phyloP scores from a whole-genome alignment of 2,797 vertebrate species.

The Bradypodion ventrale region DNA sequence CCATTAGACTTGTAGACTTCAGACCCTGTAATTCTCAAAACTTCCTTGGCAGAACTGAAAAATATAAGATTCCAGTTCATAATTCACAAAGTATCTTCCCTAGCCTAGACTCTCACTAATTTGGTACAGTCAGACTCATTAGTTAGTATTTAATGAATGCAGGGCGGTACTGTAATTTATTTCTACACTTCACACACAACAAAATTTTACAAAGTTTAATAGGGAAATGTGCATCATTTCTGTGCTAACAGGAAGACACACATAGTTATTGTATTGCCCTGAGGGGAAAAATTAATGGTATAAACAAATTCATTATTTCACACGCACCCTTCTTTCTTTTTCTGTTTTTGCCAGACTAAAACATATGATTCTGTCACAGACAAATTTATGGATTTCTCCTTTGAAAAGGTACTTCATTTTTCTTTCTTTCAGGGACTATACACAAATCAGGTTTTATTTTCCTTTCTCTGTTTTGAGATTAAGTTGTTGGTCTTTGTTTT shows the following conservation, averaged over 20 bases:
- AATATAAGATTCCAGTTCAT: not conserved
- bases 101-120: not conserved
- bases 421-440: constrained; percentile 23
- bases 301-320: too few species aligned
- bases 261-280: not conserved
- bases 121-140: not conserved
- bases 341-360: constrained; percentile 86
- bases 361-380: constrained; percentile 99
- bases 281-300: not conserved
- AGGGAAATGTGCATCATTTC: not conserved
- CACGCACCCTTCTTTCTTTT: constrained; percentile 35
- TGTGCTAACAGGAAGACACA: not conserved
- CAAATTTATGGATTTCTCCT: constrained; percentile 99
- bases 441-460: too few species aligned
- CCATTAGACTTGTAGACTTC: not conserved
- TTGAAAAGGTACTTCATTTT: constrained; percentile 90
- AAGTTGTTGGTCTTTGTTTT: constrained; percentile 33
- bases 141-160: not conserved
- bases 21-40: not conserved
- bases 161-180: not conserved
- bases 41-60: not conserved
- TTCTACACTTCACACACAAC: not conserved
- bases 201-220: not conserved
- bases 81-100: not conserved
- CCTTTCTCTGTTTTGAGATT: constrained; percentile 58